A percentile compares a stretch with the other conserved stretches of the same genome.
Conservation (phyloP, 2,113 vertebrate species). For the Thalassoma bifasciatum region DNA sequence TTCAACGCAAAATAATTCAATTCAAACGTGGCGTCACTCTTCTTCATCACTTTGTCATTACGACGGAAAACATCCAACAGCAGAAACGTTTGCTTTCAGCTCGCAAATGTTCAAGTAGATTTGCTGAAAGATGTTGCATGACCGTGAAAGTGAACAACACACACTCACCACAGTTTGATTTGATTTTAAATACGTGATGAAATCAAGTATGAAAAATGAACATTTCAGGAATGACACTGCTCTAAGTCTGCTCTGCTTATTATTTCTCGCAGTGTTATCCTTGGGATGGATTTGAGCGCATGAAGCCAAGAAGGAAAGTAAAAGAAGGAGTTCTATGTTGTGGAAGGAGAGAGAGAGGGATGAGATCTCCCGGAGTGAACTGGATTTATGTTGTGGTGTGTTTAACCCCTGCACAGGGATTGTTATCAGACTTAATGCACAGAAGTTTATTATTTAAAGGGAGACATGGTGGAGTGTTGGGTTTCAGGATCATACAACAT, state of each 20-base stretch:
- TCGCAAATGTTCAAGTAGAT: neutral
- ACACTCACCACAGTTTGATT: constrained; percentile 20
- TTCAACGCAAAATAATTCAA: constrained; percentile 17
- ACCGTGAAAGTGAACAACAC: constrained; percentile 17
- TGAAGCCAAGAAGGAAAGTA: constrained; percentile 22
- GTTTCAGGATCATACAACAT: neutral
- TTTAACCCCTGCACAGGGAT: constrained; percentile 25
- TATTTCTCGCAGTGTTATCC: constrained; percentile 37
- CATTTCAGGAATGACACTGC: neutral
- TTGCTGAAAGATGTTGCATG: constrained; percentile 15
- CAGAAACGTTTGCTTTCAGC: constrained; percentile 21
- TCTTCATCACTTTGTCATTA: constrained; percentile 16
- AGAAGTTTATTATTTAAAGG: constrained; percentile 33
- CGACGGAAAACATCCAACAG: constrained; percentile 3
- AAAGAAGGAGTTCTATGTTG: constrained; percentile 34
- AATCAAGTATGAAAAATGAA: constrained; percentile 41
- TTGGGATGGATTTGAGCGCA: constrained; percentile 33
- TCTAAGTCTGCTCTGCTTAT: constrained; percentile 24
- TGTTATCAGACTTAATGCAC: constrained; percentile 35
- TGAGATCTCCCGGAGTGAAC: constrained; percentile 34
- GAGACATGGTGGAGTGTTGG: neutral
- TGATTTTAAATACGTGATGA: constrained; percentile 38
- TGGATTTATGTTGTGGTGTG: constrained; percentile 35
- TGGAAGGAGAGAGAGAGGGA: constrained; percentile 22
- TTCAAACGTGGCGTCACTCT: constrained; percentile 8